Base-by-base conservation (phyloP, 2,113 vertebrate genomes). In the Centropristis striata region DNA sequence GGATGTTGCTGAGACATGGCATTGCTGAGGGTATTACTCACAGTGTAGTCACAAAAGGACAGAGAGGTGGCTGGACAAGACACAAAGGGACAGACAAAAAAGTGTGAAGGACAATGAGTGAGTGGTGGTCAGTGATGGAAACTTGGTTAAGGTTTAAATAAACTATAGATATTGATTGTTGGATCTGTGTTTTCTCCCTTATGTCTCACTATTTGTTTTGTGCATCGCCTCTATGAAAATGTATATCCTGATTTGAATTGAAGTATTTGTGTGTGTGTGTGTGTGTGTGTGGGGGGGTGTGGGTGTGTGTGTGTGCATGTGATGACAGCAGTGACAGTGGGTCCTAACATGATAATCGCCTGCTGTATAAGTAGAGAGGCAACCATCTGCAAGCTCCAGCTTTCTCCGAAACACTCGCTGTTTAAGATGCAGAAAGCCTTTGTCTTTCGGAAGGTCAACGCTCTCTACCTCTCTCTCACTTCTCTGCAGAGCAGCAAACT, bases 391-490 rank as follows among this genome's bases (percentile, higher is more conserved):
- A 78, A 70, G 58, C 60, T 64, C n/a, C 28, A 11, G 64, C 58
- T 71, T 83, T 72, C 42, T 50, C 37, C 9, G 53, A 49, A 90
- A 80, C 25, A 69, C 75, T 68, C 3, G 1, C 88, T 91, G 73
- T 71, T 92, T 89, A 84, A 87, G 78, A 90, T 92, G 84, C 91
- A 90, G 83, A 81, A 58, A 77, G 78, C 67, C 75, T 86, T 76
- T 79, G 80, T 89, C 84, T 87, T 84, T 60, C 53, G 60, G 85
- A 90, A 92, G 89, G 92, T 93, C 85, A 80, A 13, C 10, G 14
- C 79, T 83, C 82, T 63, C 47, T 20, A 13, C 25, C 67, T 41
- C 55, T 41, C 55, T 47, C 53, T 65, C 68, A 5, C 71, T 60
- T 54, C 53, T 71, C 69, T 47, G 77, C 57, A 51, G 50, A 60